These are phyloP conservation scores for Conops quadrifasciatus DNA, from an alignment of 2,888 invertebrate genomes.

Conservation along the genomic window DNA sequence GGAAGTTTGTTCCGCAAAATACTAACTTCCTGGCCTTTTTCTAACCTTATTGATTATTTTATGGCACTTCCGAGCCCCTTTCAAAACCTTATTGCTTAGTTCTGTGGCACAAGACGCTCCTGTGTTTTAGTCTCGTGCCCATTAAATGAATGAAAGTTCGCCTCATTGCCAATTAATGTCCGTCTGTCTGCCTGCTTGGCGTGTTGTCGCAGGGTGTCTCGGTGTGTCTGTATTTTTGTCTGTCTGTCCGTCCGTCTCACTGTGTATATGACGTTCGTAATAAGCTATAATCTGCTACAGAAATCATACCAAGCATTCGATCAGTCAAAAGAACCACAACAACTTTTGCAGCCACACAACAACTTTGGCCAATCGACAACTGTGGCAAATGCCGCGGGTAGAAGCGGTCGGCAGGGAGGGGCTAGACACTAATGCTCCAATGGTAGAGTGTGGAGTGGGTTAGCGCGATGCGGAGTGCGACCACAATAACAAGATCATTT, in stretches of 20 bases:
- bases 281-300: slow-evolving; percentile 57
- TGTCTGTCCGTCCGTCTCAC: slow-evolving; percentile 24
- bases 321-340: slow-evolving; percentile 49
- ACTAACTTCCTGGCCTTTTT: too few relatives aligned
- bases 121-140: slow-evolving; percentile 34
- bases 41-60: too few relatives aligned
- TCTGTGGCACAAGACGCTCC: slow-evolving; percentile 15
- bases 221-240: slow-evolving; percentile 37
- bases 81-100: neutral
- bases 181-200: slow-evolving; percentile 31
- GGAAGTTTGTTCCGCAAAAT: too few relatives aligned
- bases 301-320: slow-evolving; percentile 60
- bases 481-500: slow-evolving; percentile 29
- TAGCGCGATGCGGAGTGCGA: slow-evolving; percentile 3
- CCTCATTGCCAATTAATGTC: slow-evolving; percentile 54
- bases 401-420: too few relatives aligned
- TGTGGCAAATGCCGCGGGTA: too few relatives aligned
- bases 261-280: slow-evolving; percentile 22
- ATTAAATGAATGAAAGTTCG: slow-evolving; percentile 45
- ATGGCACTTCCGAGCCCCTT: neutral
- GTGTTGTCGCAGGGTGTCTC: slow-evolving; percentile 30
- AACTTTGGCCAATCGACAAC: slow-evolving; percentile 34
- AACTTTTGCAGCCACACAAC: slow-evolving; percentile 18
- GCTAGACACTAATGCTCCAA: neutral
- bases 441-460: slow-evolving; percentile 39